A percentile compares a stretch with the other conserved stretches of the same genome.
These are phyloP conservation scores for Xanthia icteritia DNA, from an alignment of 2,888 invertebrate species.

Conservation along the genomic window DNA sequence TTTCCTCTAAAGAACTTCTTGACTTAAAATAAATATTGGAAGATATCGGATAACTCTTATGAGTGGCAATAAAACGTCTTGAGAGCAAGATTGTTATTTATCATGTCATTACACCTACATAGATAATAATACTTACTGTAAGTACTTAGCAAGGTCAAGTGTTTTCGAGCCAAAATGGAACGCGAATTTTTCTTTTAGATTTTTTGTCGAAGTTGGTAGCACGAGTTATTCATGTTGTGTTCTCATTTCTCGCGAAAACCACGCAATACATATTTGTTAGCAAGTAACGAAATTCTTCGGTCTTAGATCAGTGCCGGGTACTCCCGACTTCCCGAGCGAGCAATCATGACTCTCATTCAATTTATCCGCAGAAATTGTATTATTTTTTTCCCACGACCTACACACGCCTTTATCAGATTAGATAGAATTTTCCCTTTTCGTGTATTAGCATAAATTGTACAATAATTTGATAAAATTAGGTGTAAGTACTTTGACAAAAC, in stretches of 20 bases:
- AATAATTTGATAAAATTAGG: slow-evolving; percentile 52
- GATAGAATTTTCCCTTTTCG: slow-evolving; percentile 44
- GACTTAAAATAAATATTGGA: slow-evolving; percentile 4
- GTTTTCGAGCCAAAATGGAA: slow-evolving; percentile 6
- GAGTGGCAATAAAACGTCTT: slow-evolving; percentile 6
- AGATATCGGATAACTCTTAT: slow-evolving; percentile 10
- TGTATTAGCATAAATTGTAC: slow-evolving; percentile 59
- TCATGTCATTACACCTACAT: slow-evolving; percentile 15
- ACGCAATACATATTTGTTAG: slow-evolving; percentile 38
- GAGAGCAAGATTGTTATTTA: not conserved
- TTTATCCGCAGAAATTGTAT: slow-evolving; percentile 64
- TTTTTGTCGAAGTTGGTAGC: not conserved
- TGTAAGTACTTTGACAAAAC: slow-evolving; percentile 17
- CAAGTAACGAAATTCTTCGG: slow-evolving; percentile 52
- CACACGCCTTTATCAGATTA: slow-evolving; percentile 56
- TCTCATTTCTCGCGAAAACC: slow-evolving; percentile 21
- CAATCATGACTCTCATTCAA: slow-evolving; percentile 67
- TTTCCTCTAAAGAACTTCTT: not conserved
- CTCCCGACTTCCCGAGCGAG: slow-evolving; percentile 60
- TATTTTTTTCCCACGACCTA: slow-evolving; percentile 47
- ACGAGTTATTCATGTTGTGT: slow-evolving; percentile 25
- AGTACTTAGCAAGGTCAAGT: slow-evolving; percentile 20
- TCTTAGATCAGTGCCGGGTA: slow-evolving; percentile 50
- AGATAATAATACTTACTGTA: slow-evolving; percentile 1
- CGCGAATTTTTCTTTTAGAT: not conserved